A percentile compares a stretch with the other conserved stretches of the same genome.
phyloP scores from a whole-genome alignment of 2,797 vertebrate genomes.

The Coregonus suidteri region DNA sequence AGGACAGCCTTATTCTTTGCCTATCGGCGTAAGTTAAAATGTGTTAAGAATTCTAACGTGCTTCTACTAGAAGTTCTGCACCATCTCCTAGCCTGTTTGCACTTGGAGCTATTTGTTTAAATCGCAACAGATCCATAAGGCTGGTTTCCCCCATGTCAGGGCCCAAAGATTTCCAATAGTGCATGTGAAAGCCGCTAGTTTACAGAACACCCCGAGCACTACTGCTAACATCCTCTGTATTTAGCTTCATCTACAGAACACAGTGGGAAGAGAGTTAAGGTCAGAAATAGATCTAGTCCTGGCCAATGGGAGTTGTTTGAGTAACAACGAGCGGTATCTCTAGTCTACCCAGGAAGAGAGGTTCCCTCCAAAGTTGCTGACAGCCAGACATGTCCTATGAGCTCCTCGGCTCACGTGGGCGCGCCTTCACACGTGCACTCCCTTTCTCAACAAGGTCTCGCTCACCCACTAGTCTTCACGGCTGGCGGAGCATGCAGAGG shows the following conservation, averaged over 20 bases:
- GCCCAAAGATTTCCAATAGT: conserved; percentile 5
- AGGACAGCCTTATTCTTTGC: background rate
- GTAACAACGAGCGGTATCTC: background rate
- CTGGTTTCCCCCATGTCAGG: background rate
- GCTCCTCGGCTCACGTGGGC: conserved; percentile 53
- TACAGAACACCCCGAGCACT: background rate
- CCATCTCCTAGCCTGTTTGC: background rate
- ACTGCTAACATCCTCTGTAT: background rate
- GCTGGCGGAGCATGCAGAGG: conserved; percentile 42
- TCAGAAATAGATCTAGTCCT: background rate
- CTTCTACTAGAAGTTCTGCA: background rate
- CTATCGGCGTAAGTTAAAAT: background rate
- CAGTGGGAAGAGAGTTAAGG: background rate
- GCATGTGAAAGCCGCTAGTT: background rate
- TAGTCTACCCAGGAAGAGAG: conserved; percentile 9
- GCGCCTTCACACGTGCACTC: conserved; percentile 29
- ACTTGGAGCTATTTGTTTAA: background rate
- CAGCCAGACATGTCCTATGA: conserved; percentile 28
- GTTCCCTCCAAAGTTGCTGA: conserved; percentile 6
- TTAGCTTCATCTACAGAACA: conserved; percentile 10
- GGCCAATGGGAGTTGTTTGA: background rate
- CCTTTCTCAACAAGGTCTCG: conserved; percentile 36
- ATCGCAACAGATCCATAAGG: background rate
- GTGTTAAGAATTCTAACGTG: background rate
- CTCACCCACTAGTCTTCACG: conserved; percentile 31